Base-by-base conservation (phyloP, 2,888 invertebrate species). In the Heliconius sara region DNA sequence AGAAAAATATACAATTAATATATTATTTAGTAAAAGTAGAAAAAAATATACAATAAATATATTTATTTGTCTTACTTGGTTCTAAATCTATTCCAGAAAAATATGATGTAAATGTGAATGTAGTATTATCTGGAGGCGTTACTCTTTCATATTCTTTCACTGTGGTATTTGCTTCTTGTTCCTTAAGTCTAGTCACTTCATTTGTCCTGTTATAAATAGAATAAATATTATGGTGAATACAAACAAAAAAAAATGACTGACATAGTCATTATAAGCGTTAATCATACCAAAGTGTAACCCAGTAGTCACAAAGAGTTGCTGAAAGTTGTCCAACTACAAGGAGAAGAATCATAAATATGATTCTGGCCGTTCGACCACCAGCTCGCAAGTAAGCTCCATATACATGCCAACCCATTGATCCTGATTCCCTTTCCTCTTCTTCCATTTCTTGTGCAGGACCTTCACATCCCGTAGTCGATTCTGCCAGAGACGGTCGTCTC, bases 241-340 rank as follows among this genome's bases (percentile, higher is more conserved):
- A 27, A 27, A 34, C 10, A 66, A 34, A 16, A 16, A 43, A 6
- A 16, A 13, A 27, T 43, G 2, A 63, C 22, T 39, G 2, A 65
- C 7, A 25, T 7, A 27, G 13, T 3, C 5, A 39, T 39, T 75
- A 30, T 10, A 63, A 34, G 2, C n/a, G 67, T 76, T 77, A 72
- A 71, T 81, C 87, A 86, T 89, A 96, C 97, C 97, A 98, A 87
- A 96, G 96, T 10, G 97, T 97, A 16, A 98, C 96, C 95, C 97
- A 98, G 85, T 96, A 97, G 88, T 98, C 98, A 12, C 96, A 96
- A 0, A 96, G 96, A 63, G 97, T 97, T 0, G 97, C 96, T 13
- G 96, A 93, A 0, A 96, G 87, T 87, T 97, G 97, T 0, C 97
- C 96, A 13, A 97, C 81, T 0, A 97, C 81, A 63, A 97, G 96